Percentiles rank a stretch among this genome's conserved stretches.
These are phyloP conservation scores for Xiphorhynchus elegans DNA, from an alignment of 2,113 vertebrate species.

Conservation along the genomic window DNA sequence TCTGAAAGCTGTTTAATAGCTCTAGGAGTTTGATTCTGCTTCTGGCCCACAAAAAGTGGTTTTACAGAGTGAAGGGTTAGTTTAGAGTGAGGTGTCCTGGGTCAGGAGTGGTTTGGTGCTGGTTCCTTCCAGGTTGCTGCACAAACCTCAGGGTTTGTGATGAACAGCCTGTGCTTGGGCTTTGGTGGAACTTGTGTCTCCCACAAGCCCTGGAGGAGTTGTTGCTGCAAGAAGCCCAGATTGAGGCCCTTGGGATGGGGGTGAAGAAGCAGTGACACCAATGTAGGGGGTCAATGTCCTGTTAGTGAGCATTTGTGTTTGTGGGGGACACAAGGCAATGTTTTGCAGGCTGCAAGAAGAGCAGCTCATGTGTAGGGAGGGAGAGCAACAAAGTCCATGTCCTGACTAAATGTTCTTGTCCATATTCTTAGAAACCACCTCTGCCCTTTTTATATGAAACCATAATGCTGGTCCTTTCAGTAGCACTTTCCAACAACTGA, in stretches of 20 bases:
- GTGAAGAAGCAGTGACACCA: background rate
- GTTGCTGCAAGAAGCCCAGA: background rate
- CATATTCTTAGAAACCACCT: background rate
- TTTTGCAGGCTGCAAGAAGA: background rate
- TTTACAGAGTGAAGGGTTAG: background rate
- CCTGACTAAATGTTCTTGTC: accelerated
- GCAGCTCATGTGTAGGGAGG: accelerated
- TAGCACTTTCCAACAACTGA: background rate
- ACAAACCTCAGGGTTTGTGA: background rate
- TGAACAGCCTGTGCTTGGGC: background rate
- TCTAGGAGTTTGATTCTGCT: background rate
- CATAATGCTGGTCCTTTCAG: background rate
- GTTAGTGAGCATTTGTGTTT: background rate
- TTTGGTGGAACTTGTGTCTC: background rate
- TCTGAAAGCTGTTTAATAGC: background rate
- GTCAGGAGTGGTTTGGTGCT: background rate
- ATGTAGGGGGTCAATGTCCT: accelerated
- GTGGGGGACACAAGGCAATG: background rate
- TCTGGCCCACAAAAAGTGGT: background rate
- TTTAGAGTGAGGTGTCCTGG: background rate
- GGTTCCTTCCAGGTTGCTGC: background rate
- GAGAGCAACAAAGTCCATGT: background rate
- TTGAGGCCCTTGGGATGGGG: background rate
- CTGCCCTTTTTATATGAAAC: background rate
- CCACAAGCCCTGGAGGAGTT: background rate